Evolutionary conservation across 1,140 invertebrate species (phyloP), one percentile per base, ranked within the genome.

Genomic region (Chrysomallon squamiferum): DNA sequence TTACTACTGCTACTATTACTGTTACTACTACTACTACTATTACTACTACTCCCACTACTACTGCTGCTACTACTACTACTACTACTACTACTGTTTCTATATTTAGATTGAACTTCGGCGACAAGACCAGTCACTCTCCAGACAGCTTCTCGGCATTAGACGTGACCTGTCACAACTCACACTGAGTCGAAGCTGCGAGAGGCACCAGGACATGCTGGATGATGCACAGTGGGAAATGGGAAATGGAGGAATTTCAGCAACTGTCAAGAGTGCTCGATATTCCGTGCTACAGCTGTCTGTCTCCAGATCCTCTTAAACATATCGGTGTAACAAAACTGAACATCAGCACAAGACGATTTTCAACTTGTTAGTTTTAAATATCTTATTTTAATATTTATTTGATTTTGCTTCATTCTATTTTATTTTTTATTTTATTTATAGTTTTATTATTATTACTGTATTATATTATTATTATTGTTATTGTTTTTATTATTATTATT

Each of bases 291-390:
- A 35, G 38, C 15, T 43, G n/a, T 45, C 27, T n/a, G 25, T 15
- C 30, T 35, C 32, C 52, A 13, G 27, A 6, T 25, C 65, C 69
- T 6, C 60, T 82, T 2, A 74, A 66, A 69, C 71, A 77, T 54
- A 41, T 82, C 18, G 80, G 80, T 4, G 76, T 82, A 1, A 82
- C 78, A 5, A 66, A 71, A 27, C 77, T 80, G 74, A 77, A 82
- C 66, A 52, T 82, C 5, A 75, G 66, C 32, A 64, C 74, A 0
- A 73, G 80, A 52, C 59, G 80, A 45, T 82, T 80, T 65, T 82
- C 80, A 0, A 76, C 74, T 25, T 79, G 74, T 65, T 82, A 64
- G 75, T 9, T n/a, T n/a, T n/a, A n/a, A n/a, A n/a, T n/a, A n/a
- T n/a, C n/a, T n/a, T n/a, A n/a, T n/a, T n/a, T n/a, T n/a, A n/a